phyloP scores from a whole-genome alignment of 2,888 invertebrate genomes.

The Drosophila melanosoma region DNA sequence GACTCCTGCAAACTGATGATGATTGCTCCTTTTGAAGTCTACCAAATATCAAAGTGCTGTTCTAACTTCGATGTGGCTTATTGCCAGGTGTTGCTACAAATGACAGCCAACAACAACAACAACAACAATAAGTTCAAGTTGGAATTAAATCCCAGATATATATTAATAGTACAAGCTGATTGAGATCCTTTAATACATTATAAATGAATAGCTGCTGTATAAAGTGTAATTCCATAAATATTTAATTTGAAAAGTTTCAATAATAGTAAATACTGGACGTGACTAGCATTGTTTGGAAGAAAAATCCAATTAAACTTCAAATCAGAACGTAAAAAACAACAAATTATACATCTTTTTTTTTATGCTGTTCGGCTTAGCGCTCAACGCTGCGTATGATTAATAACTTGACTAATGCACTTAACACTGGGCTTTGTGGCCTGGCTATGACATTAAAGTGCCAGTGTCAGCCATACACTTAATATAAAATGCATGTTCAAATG shows the following conservation, averaged over 20 bases:
- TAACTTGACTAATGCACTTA: constrained; percentile 66
- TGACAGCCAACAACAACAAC: constrained; percentile 10
- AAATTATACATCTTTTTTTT: constrained; percentile 2
- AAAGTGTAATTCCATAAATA: neutral
- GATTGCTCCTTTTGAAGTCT: constrained; percentile 26
- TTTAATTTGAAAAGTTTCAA: neutral
- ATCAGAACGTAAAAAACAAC: neutral
- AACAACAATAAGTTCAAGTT: constrained; percentile 1
- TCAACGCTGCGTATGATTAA: constrained; percentile 63
- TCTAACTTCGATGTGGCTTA: constrained; percentile 19
- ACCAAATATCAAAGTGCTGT: constrained; percentile 8
- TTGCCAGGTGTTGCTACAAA: constrained; percentile 14
- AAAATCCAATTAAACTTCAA: neutral
- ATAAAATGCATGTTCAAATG: constrained; percentile 75
- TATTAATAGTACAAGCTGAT: neutral
- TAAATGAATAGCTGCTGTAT: neutral
- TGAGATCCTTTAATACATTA: neutral
- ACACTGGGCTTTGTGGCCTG: constrained; percentile 32
- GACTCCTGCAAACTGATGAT: neutral
- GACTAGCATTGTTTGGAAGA: neutral
- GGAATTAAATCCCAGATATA: constrained; percentile 17
- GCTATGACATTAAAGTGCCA: constrained; percentile 65
- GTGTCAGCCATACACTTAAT: constrained; percentile 68
- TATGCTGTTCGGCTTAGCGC: constrained; percentile 9
- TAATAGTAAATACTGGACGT: neutral